Base-by-base conservation (phyloP, 2,797 vertebrate genomes). In the Poecilia wingei region DNA sequence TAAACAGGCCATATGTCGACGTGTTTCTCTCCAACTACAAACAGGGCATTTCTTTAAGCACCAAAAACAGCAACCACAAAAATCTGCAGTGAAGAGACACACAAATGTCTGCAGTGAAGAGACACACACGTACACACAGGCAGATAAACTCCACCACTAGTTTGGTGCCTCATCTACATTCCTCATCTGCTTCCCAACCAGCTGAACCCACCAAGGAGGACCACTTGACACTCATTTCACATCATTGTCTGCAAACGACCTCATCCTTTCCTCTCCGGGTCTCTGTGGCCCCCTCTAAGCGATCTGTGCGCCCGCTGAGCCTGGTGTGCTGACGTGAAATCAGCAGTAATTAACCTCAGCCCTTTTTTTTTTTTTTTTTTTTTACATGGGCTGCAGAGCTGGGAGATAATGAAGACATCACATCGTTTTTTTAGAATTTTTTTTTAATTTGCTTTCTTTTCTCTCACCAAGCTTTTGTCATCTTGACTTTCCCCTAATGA, bases 311-410 rank as follows among this genome's bases (percentile, higher is more conserved):
- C 87, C 76, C 84, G 46, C 87, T 89, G 91, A 89, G 80, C 86
- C 89, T 85, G 83, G 88, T 75, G 31, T 49, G 75, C 85, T 83
- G 90, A 90, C 81, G 84, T 90, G 86, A 90, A 93, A 94, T 95
- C 89, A 93, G 86, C 85, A 84, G 82, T 89, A 91, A 93, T 94
- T 94, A 93, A 94, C 92, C 88, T 86, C 57, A 78, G 84, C 89
- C 43, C 43, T 83, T 82, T 74, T 51, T 41, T 41, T 41, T 41
- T 41, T 41, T 39, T 41, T 41, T 41, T 39, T 39, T 47, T 14
- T 51, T 51, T 80, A 83, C 86, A 86, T 46, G 39, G 79, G 88
- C 83, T 47, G 25, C 39, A 4, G 33, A 43, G 80, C 87, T 57
- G 22, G 33, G 84, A 89, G 89, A 94, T 92, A 89, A 94, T 88